A percentile compares a stretch with the other conserved stretches of the same genome.
These are phyloP conservation scores for Synaphobranchus kaupii DNA, from an alignment of 2,797 vertebrate species.

Conservation along the genomic window DNA sequence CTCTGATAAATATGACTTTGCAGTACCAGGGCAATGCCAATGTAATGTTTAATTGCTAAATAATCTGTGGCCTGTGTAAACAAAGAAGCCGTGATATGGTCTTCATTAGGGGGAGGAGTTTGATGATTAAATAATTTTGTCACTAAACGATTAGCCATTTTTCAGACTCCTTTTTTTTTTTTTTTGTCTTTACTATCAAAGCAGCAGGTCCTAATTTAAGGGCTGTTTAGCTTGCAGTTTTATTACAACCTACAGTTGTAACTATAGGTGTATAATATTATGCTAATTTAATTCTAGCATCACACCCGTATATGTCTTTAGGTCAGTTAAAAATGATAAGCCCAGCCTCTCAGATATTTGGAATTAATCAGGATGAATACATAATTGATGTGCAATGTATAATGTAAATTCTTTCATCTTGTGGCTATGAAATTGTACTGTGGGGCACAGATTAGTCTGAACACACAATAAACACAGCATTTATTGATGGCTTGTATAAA, in stretches of 20 bases:
- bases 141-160: not conserved
- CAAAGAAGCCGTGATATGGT: not conserved
- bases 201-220: not conserved
- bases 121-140: not conserved
- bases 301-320: not conserved
- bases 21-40: not conserved
- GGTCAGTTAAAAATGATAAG: constrained; percentile 66
- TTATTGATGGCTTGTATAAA: not conserved
- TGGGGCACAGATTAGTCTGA: not conserved
- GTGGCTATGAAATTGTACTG: constrained; percentile 58
- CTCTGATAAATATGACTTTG: constrained; percentile 64
- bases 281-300: not conserved
- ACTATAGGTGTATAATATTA: not conserved
- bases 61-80: not conserved
- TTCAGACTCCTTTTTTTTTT: not conserved
- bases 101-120: not conserved
- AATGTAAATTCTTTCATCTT: constrained; percentile 73
- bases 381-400: constrained; percentile 73
- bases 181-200: not conserved
- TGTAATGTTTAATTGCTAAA: not conserved
- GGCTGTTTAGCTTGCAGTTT: not conserved
- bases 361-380: constrained; percentile 75
- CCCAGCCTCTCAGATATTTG: constrained; percentile 72
- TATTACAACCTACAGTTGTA: too few species aligned
- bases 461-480: not conserved